Evolutionary conservation across 2,888 invertebrate species (phyloP).

Genomic region (Aromia moschata): DNA sequence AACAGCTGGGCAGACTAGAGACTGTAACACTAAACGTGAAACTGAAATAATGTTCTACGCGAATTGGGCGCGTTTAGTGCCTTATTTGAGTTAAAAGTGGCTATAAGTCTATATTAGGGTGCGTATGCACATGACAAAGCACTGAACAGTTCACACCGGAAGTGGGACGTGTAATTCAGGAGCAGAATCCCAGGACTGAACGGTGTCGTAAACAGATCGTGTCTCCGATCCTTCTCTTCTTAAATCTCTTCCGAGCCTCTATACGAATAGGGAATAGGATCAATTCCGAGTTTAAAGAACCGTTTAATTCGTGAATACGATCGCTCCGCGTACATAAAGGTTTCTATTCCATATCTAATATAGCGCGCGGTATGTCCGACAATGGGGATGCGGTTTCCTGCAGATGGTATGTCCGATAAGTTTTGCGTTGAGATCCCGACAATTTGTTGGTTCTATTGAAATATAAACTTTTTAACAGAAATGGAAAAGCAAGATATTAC

Average conservation of each 20-base stretch:
- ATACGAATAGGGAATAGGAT: conserved; percentile 49
- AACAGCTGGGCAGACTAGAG: too few species aligned
- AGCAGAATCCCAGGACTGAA: conserved; percentile 58
- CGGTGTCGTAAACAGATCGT: conserved; percentile 62
- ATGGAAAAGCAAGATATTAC: too few species aligned
- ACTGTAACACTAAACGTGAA: too few species aligned
- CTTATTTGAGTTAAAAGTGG: conserved; percentile 21
- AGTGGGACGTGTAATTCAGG: conserved; percentile 55
- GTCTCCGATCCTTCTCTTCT: conserved; percentile 55
- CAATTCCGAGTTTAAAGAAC: conserved; percentile 54
- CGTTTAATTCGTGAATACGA: conserved; percentile 51
- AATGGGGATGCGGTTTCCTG: too few species aligned
- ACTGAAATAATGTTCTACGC: too few species aligned
- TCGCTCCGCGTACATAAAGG: conserved; percentile 26
- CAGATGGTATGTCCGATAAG: too few species aligned
- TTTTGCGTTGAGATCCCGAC: too few species aligned
- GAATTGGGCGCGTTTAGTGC: conserved; percentile 6
- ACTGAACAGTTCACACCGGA: conserved; percentile 26
- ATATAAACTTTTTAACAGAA: too few species aligned
- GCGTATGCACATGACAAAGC: conserved; percentile 41
- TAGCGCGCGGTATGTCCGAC: neutral
- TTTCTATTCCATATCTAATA: conserved; percentile 17
- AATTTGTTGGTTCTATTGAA: too few species aligned
- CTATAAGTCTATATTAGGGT: conserved; percentile 24
- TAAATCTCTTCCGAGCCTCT: conserved; percentile 53